A percentile compares a stretch with the other conserved stretches of the same genome.
Conservation (phyloP, 2,797 vertebrate genomes). For the Ptychobarbus kaznakovi region DNA sequence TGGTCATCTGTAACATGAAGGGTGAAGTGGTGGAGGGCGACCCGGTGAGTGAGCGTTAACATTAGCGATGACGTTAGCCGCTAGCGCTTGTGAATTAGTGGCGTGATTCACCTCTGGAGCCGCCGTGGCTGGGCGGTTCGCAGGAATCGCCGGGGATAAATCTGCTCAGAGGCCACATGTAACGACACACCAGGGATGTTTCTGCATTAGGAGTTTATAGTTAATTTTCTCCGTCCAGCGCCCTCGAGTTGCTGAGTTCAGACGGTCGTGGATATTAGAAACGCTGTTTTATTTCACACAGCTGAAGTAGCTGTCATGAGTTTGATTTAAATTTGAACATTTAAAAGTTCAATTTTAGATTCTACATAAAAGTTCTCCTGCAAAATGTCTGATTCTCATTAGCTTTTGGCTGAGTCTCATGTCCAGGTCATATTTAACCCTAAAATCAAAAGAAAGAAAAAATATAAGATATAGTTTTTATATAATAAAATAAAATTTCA, state of each 20-base stretch:
- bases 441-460: background rate
- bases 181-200: conserved; percentile 25
- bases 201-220: background rate
- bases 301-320: background rate
- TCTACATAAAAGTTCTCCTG: background rate
- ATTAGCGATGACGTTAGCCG: background rate
- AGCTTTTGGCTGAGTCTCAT: background rate
- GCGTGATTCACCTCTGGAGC: conserved; percentile 5
- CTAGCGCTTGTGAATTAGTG: background rate
- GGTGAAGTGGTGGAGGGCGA: conserved; percentile 94
- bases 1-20: conserved; percentile 87
- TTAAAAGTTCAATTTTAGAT: background rate
- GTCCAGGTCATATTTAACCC: background rate
- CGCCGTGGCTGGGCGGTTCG: background rate
- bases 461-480: too few species aligned
- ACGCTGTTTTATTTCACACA: background rate
- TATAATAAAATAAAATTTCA: background rate
- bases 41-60: conserved; percentile 81
- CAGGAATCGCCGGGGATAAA: conserved; percentile 18
- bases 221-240: background rate
- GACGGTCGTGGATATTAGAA: conserved; percentile 20
- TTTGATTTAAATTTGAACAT: background rate
- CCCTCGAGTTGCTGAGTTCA: background rate
- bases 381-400: background rate
- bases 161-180: conserved; percentile 21